Conservation (phyloP, 2,797 vertebrate genomes). For the Galaxias olidus region DNA sequence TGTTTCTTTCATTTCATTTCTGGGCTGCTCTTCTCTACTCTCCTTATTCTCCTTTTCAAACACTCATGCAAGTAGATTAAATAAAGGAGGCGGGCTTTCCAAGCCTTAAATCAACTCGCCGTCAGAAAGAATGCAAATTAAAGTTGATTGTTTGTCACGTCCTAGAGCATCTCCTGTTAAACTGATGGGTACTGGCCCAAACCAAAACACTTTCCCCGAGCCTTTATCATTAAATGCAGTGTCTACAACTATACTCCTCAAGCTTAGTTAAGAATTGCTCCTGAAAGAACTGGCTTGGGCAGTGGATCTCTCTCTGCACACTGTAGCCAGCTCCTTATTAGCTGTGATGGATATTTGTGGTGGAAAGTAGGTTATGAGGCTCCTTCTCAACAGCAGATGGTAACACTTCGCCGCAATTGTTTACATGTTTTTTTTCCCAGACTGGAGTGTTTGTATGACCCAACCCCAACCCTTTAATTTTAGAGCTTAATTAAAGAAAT, state of each 20-base stretch:
- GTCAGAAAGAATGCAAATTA: slow-evolving; percentile 27
- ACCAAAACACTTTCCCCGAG: slow-evolving; percentile 9
- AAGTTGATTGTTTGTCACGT: slow-evolving; percentile 18
- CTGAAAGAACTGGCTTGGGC: slow-evolving; percentile 50
- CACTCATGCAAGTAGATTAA: slow-evolving; percentile 25
- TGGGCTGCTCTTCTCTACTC: not conserved
- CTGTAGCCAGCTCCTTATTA: slow-evolving; percentile 58
- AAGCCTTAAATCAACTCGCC: slow-evolving; percentile 27
- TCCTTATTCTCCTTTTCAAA: slow-evolving; percentile 1
- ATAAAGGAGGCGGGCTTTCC: slow-evolving; percentile 12
- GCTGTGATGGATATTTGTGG: slow-evolving; percentile 66
- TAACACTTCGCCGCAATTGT: slow-evolving; percentile 69
- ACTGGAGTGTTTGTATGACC: slow-evolving; percentile 50
- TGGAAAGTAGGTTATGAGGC: slow-evolving; percentile 57
- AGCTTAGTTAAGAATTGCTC: slow-evolving; percentile 36
- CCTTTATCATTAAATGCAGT: slow-evolving; percentile 20
- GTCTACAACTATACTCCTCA: slow-evolving; percentile 23
- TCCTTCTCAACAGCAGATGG: slow-evolving; percentile 68
- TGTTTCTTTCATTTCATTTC: not conserved
- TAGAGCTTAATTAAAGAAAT: slow-evolving; percentile 51
- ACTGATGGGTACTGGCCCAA: slow-evolving; percentile 16
- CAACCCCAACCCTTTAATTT: slow-evolving; percentile 36
- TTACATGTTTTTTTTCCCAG: slow-evolving; percentile 65
- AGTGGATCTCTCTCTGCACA: slow-evolving; percentile 41
- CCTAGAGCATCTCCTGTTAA: slow-evolving; percentile 7